Conservation (phyloP, 2,113 vertebrate species). For the Myotis davidii region DNA sequence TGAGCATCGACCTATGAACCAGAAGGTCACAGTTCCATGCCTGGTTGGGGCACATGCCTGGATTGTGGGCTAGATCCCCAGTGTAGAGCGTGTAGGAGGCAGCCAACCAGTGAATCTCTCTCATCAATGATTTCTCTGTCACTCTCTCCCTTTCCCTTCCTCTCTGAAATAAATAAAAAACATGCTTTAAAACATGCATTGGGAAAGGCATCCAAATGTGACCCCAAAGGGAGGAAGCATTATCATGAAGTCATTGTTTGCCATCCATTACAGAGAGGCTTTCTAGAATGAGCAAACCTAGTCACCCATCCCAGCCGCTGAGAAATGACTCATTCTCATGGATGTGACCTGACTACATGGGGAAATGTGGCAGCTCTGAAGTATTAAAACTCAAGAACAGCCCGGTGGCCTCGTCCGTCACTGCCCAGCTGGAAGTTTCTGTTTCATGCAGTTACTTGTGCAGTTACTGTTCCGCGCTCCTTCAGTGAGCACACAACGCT, state of each 20-base stretch:
- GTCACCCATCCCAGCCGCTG: background rate
- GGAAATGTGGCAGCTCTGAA: background rate
- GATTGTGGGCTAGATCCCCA: no score
- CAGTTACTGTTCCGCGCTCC: background rate
- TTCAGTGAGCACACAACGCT: background rate
- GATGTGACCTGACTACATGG: slow-evolving; percentile 30
- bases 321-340: slow-evolving; percentile 25
- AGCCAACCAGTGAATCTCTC: no score
- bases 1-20: no score
- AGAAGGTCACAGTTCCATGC: no score
- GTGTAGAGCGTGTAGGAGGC: no score
- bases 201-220: background rate
- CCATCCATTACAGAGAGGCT: background rate
- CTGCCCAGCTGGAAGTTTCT: background rate
- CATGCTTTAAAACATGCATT: background rate
- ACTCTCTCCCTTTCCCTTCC: no score
- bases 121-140: no score
- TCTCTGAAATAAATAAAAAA: no score
- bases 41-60: no score
- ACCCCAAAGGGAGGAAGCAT: background rate
- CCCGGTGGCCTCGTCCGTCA: background rate
- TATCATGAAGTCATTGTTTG: slow-evolving; percentile 40
- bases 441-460: background rate
- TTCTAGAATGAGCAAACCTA: background rate
- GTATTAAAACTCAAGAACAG: background rate